Evolutionary conservation across 92 coral and sea anemone genomes (phyloP), one percentile per base, ranked within the genome.

Genomic region (Umimayanthus kanabou): DNA sequence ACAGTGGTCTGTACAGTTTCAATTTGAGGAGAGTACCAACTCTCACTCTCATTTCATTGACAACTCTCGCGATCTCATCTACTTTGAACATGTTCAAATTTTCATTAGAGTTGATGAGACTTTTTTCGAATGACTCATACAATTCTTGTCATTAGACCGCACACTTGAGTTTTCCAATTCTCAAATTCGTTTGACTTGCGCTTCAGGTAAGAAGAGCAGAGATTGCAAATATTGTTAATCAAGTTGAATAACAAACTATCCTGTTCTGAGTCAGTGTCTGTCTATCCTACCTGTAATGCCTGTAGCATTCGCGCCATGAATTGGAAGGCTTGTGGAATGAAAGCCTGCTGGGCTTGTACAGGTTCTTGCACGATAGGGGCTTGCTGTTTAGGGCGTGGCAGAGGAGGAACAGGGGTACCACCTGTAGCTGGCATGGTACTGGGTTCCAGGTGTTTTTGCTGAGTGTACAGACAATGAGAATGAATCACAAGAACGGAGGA

Each of bases 391-490:
- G 91, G 86, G 77, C 79, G 92, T 50, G 94, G 94, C 50, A 74
- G 81, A 40, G 98, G 88, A 39, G 90, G 88, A 39, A 89, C 83
- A 25, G 91, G 88, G 74, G 85, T 76, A 0, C 88, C 33, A 61
- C 83, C 45, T 77, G 87, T 76, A 28, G 84, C 88, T 43, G 91
- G 90, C 76, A 87, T 88, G 43, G 91, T 15, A 66, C 88, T 87
- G 78, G 91, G 85, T 64, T 91, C 98, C 64, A 95, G 92, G 94
- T 97, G 99, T 71, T 94, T 94, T 95, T 97, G 99, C 99, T 97
- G 90, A 22, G 64, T 16, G 64, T 77, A 61, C 25, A 83, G 22
- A n/a, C 18, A 43, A 82, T 42, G 25, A 8, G 45, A 14, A 70
- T 16, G 64, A 4, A 70, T 33, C 57, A 83, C 11, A 47, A 1